Percentiles rank a stretch among this genome's conserved stretches.
Evolutionary conservation across 2,888 invertebrate species (phyloP).

Genomic region (Dioctria rufipes): DNA sequence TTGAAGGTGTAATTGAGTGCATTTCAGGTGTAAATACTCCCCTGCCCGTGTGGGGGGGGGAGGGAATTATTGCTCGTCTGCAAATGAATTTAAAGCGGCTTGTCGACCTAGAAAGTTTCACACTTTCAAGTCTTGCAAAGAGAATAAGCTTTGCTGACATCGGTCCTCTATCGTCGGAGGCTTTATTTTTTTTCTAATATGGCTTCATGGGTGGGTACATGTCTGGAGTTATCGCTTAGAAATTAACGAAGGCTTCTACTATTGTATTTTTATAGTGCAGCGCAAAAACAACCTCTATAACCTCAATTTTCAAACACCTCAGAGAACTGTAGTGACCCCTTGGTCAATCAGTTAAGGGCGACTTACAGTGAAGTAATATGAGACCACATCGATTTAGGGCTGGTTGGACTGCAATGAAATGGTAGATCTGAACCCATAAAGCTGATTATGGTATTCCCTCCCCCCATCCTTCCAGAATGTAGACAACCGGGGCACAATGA

Average conservation of each 20-base stretch:
- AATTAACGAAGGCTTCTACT: background rate
- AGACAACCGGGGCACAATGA: slow-evolving; percentile 1
- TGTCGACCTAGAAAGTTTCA: slow-evolving; percentile 21
- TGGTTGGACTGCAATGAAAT: background rate
- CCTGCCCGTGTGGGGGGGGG: background rate
- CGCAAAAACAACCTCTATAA: background rate
- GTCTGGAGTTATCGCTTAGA: background rate
- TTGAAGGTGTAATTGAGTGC: background rate
- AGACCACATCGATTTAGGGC: background rate
- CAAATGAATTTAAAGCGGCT: slow-evolving; percentile 24
- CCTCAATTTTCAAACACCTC: slow-evolving; percentile 18
- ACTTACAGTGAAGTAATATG: too few species aligned
- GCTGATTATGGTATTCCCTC: background rate
- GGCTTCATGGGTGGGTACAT: slow-evolving; percentile 33
- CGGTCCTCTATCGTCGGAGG: slow-evolving; percentile 4
- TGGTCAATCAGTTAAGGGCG: slow-evolving; percentile 24
- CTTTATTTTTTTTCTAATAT: background rate
- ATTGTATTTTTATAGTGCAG: background rate
- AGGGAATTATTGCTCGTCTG: background rate
- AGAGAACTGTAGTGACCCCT: slow-evolving; percentile 8
- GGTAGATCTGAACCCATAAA: slow-evolving; percentile 3
- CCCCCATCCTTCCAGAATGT: too few species aligned
- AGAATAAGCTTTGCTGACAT: slow-evolving; percentile 2
- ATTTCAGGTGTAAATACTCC: slow-evolving; percentile 22
- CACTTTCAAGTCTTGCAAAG: slow-evolving; percentile 12